Evolutionary conservation across 2,113 vertebrate species (phyloP), one percentile per base, ranked within the genome.

Genomic region (Aspiorhynchus laticeps): DNA sequence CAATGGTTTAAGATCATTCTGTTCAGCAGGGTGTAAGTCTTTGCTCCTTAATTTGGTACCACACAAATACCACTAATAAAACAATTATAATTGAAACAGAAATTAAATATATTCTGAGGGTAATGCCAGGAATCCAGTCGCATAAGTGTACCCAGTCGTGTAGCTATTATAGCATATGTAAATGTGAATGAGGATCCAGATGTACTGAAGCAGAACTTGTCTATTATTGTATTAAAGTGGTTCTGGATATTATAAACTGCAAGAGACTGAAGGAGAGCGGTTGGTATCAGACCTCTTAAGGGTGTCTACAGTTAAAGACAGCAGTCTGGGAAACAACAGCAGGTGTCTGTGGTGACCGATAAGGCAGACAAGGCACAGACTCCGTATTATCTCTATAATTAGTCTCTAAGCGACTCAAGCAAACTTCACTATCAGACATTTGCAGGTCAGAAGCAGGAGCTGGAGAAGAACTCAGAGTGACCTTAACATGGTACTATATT

Each of bases 281-380:
- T 21, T 71, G 31, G 26, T 79, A 65, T 82, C 85, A 59, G 82
- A 31, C 5, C 51, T 38, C 43, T 59, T 46, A 53, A 46, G 43
- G 80, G 82, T 46, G 38, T 69, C 65, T 71, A 14, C 28, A 74
- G 43, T 88, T 84, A 71, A 78, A 51, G 19, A 8, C 53, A 77
- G 43, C 19, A 61, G 56, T 61, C 56, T 61, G 28, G 65, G 81
- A 43, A 24, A 61, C 14, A 80, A 53, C 75, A 84, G 74, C 73
- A 88, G 85, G 59, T 85, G 88, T 84, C 88, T 87, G 83, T 78
- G 61, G 4, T 69, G 71, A 36, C 59, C 38, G 86, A 89, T 89
- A 89, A 87, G 38, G 56, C 76, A 26, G 46, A 24, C 9, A 69
- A 36, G 80, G 43, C 11, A 48, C 83, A 87, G 69, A 87, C 63